Evolutionary conservation across 2,113 vertebrate species (phyloP).

Genomic region (Leptosomus discolor): DNA sequence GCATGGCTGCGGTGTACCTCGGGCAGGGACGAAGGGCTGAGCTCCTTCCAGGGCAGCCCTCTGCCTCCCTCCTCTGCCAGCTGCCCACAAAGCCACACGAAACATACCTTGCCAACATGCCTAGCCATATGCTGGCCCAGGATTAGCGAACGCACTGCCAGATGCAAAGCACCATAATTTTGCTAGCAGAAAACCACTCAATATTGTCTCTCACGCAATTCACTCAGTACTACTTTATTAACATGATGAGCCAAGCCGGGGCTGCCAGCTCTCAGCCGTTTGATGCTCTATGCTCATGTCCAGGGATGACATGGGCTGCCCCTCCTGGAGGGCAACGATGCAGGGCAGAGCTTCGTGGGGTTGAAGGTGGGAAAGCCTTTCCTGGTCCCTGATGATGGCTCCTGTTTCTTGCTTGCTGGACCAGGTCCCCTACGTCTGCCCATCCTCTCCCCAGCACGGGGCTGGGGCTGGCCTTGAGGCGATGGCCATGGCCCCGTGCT

Average conservation of each 20-base stretch:
- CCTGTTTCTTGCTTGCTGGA: not conserved
- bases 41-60: not conserved
- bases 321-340: not conserved
- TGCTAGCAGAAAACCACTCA: not conserved
- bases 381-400: not conserved
- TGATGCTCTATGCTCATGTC: accelerated
- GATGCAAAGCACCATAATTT: not conserved
- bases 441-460: accelerated
- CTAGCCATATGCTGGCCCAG: not conserved
- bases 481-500: accelerated
- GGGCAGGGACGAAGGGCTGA: accelerated
- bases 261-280: not conserved
- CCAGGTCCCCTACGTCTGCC: not conserved
- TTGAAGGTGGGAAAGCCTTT: not conserved
- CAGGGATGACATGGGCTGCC: accelerated
- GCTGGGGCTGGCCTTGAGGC: accelerated
- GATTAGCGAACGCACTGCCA: not conserved
- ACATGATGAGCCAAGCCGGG: accelerated
- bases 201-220: not conserved
- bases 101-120: not conserved
- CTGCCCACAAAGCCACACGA: not conserved
- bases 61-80: not conserved
- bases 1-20: accelerated
- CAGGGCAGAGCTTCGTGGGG: not conserved
- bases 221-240: not conserved